These are phyloP conservation scores for Atta texana DNA, from an alignment of 1,140 invertebrate species.

Conservation along the genomic window DNA sequence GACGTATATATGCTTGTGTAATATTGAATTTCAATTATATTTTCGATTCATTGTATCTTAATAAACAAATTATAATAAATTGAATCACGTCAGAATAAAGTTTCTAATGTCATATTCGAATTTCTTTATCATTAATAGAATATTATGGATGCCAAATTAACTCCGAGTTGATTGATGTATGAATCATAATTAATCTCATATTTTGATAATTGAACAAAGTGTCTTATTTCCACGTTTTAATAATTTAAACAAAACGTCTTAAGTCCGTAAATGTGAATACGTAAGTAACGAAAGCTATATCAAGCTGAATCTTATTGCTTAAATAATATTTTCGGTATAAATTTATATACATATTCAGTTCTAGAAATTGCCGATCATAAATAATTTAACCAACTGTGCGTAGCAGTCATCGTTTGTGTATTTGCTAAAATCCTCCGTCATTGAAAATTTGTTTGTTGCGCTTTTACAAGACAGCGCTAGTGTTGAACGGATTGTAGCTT, in stretches of 20 bases:
- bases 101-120: neutral
- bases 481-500: constrained; percentile 13
- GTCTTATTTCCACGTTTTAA: too few relatives aligned
- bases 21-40: constrained; percentile 3
- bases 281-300: too few relatives aligned
- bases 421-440: neutral
- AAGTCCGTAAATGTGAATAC: too few relatives aligned
- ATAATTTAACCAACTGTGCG: constrained; percentile 7
- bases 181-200: neutral
- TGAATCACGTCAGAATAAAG: neutral
- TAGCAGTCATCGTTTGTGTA: neutral
- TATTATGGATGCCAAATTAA: neutral
- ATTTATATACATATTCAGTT: too few relatives aligned
- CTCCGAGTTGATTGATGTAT: neutral
- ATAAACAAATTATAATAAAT: neutral
- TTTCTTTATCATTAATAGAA: neutral
- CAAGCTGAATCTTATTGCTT: too few relatives aligned
- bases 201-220: neutral
- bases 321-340: too few relatives aligned
- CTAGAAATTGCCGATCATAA: too few relatives aligned
- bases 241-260: too few relatives aligned
- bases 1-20: too few relatives aligned
- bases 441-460: constrained; percentile 4
- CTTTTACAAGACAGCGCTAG: constrained; percentile 8
- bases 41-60: neutral